Evolutionary conservation across 2,797 vertebrate genomes (phyloP), one percentile per base, ranked within the genome.

Genomic region (Vipera latastei): DNA sequence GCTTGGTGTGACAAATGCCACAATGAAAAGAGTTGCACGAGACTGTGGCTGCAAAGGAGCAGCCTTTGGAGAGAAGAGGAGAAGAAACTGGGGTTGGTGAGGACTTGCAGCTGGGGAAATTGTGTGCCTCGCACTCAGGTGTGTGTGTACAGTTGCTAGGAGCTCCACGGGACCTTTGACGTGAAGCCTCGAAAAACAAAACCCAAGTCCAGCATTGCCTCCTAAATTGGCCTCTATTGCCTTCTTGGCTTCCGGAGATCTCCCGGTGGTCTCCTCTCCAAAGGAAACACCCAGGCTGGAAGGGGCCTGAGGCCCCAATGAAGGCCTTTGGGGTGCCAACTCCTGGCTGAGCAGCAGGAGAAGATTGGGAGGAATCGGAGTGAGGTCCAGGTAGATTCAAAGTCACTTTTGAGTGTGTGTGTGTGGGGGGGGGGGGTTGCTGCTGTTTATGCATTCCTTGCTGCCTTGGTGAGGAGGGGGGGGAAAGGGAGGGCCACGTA

Each of bases 51-150:
- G 18, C 32, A 61, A 60, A 28, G 8, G 53, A 78, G 65, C 13
- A 57, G 65, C 28, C 73, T 12, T 7, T 6, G 1, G 2, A 6
- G 2, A 13, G 4, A 38, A 0, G 22, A 26, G 2, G 4, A 32
- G 55, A 12, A 53, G 2, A 3, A 26, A 22, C 2, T 0, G 0
- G 3, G 20, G 5, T 44, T 7, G 12, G 4, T 11, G 44, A 91
- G 53, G 55, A 13, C 48, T 22, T 28, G 61, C 65, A 38, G 63
- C 2, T 13, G 59, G 22, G 32, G n/a, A 2, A 0, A 11, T 48
- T 2, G 60, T 38, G 32, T 0, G 2, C 12, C 28, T 88, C 7
- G 2, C 63, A 13, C 9, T 61, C 53, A 13, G 86, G 26, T 20
- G 63, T 1, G 28, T 0, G 63, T 16, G n/a, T 14, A 16, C 6